Evolutionary conservation across 2,888 invertebrate genomes (phyloP).

Genomic region (Anarsia innoxiella): DNA sequence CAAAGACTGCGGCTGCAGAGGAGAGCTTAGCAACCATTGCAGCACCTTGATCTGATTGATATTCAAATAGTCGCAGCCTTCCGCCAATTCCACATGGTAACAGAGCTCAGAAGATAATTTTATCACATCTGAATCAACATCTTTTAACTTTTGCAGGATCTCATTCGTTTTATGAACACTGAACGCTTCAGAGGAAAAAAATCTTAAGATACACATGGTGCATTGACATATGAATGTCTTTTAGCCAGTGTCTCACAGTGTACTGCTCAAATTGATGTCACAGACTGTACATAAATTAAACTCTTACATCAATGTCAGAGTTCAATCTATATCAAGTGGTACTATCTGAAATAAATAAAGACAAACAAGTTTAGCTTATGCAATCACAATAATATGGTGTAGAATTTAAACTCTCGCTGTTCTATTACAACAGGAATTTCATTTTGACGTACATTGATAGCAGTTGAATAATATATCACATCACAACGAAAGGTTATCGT

Average conservation of each 20-base stretch:
- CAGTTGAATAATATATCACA: neutral
- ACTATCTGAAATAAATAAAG: conserved; percentile 53
- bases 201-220: conserved; percentile 74
- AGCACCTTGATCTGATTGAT: conserved; percentile 78
- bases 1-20: conserved; percentile 77
- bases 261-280: conserved; percentile 27
- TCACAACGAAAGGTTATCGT: neutral
- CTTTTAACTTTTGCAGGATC: conserved; percentile 71
- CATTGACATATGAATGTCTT: conserved; percentile 19
- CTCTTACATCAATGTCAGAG: conserved; percentile 69
- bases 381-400: conserved; percentile 44
- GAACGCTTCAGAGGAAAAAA: conserved; percentile 77
- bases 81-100: conserved; percentile 82
- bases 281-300: conserved; percentile 24
- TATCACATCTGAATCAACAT: conserved; percentile 58
- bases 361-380: conserved; percentile 60
- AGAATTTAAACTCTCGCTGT: too few species aligned
- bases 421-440: neutral
- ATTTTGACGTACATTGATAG: conserved; percentile 1
- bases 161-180: conserved; percentile 76
- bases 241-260: conserved; percentile 24
- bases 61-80: conserved; percentile 65
- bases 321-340: conserved; percentile 46
- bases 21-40: conserved; percentile 86
- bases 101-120: conserved; percentile 83